phyloP scores from a whole-genome alignment of 2,113 vertebrate genomes.

The Hydrochoerus hydrochaeris region DNA sequence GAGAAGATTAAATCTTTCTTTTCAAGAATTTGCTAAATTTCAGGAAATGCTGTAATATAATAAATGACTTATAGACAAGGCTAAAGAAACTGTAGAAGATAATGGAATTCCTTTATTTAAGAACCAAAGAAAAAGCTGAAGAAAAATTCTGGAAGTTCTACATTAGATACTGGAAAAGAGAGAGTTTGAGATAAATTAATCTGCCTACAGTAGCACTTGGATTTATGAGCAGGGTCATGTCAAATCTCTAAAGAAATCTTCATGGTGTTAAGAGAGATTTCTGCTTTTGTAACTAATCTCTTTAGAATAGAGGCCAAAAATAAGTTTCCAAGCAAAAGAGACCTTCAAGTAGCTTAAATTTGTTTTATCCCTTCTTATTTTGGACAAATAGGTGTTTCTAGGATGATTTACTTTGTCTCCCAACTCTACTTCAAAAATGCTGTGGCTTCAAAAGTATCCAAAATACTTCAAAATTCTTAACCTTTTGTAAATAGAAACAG shows the following conservation, averaged over 20 bases:
- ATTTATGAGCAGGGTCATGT: background rate
- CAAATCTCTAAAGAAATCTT: background rate
- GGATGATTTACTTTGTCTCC: background rate
- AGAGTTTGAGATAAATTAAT: background rate
- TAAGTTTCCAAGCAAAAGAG: background rate
- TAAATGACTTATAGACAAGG: constrained; percentile 66
- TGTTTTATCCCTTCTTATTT: background rate
- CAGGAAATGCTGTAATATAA: constrained; percentile 68
- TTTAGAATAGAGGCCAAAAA: constrained; percentile 51
- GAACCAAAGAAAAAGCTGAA: constrained; percentile 1
- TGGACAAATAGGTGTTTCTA: background rate
- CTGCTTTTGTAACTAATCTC: background rate
- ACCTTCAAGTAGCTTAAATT: background rate
- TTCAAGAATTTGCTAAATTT: constrained; percentile 81
- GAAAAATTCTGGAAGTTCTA: constrained; percentile 28
- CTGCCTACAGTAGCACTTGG: background rate
- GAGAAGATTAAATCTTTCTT: constrained; percentile 80
- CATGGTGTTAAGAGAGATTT: background rate
- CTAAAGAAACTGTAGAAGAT: constrained; percentile 33
- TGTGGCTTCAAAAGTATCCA: background rate
- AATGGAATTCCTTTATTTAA: constrained; percentile 60
- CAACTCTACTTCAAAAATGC: background rate
- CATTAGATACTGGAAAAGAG: background rate
- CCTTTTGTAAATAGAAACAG: background rate
- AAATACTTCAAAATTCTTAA: background rate